Percentiles rank a stretch among this genome's conserved stretches.
These are phyloP conservation scores for Hipposideros larvatus DNA, from an alignment of 2,797 vertebrate genomes.

Conservation along the genomic window DNA sequence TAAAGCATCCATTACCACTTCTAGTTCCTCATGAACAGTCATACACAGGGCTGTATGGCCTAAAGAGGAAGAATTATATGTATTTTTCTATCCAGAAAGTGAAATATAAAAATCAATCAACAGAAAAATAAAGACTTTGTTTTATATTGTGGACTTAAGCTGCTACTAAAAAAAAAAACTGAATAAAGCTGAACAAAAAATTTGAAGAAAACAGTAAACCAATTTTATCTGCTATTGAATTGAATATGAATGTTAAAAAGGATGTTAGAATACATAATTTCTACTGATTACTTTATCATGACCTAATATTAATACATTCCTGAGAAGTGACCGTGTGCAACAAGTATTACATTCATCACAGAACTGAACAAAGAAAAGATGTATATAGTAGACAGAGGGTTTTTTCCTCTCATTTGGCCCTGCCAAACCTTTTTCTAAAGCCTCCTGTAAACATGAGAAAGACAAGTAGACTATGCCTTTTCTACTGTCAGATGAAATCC, in stretches of 20 bases:
- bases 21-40: neutral
- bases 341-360: neutral
- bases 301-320: slow-evolving; percentile 5
- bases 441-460: neutral
- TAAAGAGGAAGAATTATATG: neutral
- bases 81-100: neutral
- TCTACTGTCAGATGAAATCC: neutral
- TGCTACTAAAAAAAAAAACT: slow-evolving; percentile 17
- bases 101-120: slow-evolving; percentile 34
- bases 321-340: neutral
- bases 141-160: neutral
- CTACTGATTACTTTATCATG: slow-evolving; percentile 7
- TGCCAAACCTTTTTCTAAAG: slow-evolving; percentile 24
- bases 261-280: slow-evolving; percentile 29
- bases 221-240: slow-evolving; percentile 75
- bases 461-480: neutral
- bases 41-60: neutral
- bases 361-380: slow-evolving; percentile 1
- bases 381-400: neutral
- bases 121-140: neutral
- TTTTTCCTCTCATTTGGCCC: neutral
- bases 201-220: slow-evolving; percentile 65
- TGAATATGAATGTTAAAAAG: slow-evolving; percentile 58
- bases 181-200: slow-evolving; percentile 19
- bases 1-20: neutral